Evolutionary conservation across 1,140 invertebrate genomes (phyloP).

Genomic region (Cydia strobilella): DNA sequence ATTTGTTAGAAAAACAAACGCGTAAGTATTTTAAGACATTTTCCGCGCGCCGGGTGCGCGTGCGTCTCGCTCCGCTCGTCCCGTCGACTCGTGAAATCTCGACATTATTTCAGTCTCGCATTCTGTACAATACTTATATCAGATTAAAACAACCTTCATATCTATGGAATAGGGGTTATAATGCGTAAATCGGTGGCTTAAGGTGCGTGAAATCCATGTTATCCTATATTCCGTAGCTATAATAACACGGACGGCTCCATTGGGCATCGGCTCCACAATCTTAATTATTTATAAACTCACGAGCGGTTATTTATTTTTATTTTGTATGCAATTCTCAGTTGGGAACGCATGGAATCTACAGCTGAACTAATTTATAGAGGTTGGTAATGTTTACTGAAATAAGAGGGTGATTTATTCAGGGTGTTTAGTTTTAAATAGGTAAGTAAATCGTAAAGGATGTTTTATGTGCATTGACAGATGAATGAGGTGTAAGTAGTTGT

Average conservation of each 20-base stretch:
- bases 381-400: conserved; percentile 46
- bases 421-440: conserved; percentile 20
- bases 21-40: conserved; percentile 27
- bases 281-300: conserved; percentile 66
- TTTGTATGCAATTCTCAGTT: conserved; percentile 52
- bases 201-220: conserved; percentile 34
- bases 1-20: conserved; percentile 31
- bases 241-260: conserved; percentile 47
- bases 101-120: conserved; percentile 20
- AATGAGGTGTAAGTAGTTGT: neutral
- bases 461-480: conserved; percentile 1
- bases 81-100: conserved; percentile 31
- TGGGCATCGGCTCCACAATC: conserved; percentile 55
- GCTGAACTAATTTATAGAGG: conserved; percentile 44
- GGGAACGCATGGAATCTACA: conserved; percentile 48
- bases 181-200: neutral
- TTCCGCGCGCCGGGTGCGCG: conserved; percentile 4
- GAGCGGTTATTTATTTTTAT: conserved; percentile 60
- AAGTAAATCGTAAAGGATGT: conserved; percentile 13
- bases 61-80: neutral
- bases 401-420: conserved; percentile 32
- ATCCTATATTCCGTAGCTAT: conserved; percentile 62
- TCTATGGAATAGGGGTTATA: neutral
- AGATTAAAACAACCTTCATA: conserved; percentile 9
- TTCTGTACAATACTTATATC: conserved; percentile 5